Conservation (phyloP, 2,888 invertebrate species). For the Heliothis peltigera region DNA sequence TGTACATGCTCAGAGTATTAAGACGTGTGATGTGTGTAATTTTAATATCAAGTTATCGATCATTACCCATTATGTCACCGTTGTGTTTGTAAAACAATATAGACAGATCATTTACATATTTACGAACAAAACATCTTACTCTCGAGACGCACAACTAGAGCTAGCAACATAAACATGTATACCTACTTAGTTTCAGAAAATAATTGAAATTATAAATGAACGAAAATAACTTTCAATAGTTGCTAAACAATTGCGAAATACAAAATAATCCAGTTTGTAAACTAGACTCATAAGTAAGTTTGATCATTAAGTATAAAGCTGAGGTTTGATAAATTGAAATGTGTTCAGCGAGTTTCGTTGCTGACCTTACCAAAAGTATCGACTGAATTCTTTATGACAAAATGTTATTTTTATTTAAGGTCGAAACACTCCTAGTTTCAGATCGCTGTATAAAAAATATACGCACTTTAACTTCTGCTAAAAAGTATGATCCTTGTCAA, state of each 20-base stretch:
- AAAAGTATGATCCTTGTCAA: constrained; percentile 36
- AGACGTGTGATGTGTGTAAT: not conserved
- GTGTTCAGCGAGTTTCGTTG: not conserved
- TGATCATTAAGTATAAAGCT: not conserved
- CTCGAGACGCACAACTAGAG: not conserved
- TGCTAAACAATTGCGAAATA: not conserved
- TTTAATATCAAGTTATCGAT: constrained; percentile 16
- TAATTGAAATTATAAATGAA: not conserved
- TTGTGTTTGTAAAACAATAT: constrained; percentile 13
- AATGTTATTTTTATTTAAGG: not conserved
- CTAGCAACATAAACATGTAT: not conserved
- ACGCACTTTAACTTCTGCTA: constrained; percentile 13
- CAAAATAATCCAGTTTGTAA: not conserved
- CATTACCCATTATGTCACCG: constrained; percentile 1
- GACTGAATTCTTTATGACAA: not conserved
- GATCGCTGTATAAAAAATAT: constrained; percentile 11
- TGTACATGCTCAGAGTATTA: too few species aligned
- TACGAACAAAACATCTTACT: constrained; percentile 5
- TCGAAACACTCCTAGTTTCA: constrained; percentile 1
- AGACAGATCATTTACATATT: constrained; percentile 16
- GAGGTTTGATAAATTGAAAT: not conserved
- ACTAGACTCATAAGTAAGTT: not conserved
- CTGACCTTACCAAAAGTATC: not conserved
- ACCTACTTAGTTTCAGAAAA: not conserved
- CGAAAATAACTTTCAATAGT: not conserved